A percentile compares a stretch with the other conserved stretches of the same genome.
Evolutionary conservation across 2,113 vertebrate genomes (phyloP).

Genomic region (Bubo bubo): DNA sequence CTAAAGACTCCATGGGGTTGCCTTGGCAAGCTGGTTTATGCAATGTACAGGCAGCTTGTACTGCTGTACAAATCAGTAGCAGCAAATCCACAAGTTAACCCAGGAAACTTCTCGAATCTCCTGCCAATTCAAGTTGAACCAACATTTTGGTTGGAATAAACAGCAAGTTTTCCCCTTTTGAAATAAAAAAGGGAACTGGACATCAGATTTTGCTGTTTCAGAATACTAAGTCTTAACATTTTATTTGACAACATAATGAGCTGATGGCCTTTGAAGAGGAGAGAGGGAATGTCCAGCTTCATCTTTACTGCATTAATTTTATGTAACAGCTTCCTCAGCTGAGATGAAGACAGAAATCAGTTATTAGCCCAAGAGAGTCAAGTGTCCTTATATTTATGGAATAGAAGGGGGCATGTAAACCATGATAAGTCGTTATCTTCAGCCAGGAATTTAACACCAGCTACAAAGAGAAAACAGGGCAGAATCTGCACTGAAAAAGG

Average conservation of each 20-base stretch:
- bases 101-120: background rate
- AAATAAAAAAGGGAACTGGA: conserved; percentile 1
- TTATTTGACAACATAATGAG: background rate
- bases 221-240: conserved; percentile 34
- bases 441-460: background rate
- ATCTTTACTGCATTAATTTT: conserved; percentile 47
- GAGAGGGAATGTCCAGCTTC: conserved; percentile 38
- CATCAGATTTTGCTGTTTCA: conserved; percentile 22
- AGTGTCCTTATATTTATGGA: background rate
- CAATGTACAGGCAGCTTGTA: background rate
- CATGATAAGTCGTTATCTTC: background rate
- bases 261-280: conserved; percentile 11
- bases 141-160: background rate
- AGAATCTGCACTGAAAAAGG: background rate
- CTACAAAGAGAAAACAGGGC: background rate
- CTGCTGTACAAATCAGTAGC: background rate
- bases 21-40: background rate
- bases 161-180: background rate
- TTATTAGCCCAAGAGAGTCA: conserved; percentile 15
- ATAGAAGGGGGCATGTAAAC: conserved; percentile 23
- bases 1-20: background rate
- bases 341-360: conserved; percentile 44
- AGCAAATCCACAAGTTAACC: background rate
- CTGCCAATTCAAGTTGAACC: background rate
- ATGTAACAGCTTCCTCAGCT: conserved; percentile 47